phyloP scores from a whole-genome alignment of 2,888 invertebrate species.

The Perdita meconis region DNA sequence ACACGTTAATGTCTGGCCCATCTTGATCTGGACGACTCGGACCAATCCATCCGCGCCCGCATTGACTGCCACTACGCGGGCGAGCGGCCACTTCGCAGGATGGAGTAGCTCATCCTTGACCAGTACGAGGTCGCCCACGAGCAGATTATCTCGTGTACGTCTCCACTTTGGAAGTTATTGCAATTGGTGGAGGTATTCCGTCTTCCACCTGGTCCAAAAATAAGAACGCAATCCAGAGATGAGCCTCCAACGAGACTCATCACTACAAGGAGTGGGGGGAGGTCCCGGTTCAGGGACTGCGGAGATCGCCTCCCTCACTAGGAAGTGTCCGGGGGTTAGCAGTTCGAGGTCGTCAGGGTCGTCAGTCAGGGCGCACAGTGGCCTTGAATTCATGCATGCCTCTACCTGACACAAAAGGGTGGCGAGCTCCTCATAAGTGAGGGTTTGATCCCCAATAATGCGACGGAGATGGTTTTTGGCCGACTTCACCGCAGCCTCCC shows the following conservation, averaged over 20 bases:
- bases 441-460: neutral
- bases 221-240: neutral
- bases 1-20: too few species aligned
- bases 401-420: neutral
- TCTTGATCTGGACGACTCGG: too few species aligned
- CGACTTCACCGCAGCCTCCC: slow-evolving; percentile 5
- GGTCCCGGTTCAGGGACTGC: neutral
- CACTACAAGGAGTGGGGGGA: neutral
- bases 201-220: neutral
- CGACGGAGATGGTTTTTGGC: neutral
- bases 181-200: neutral
- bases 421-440: neutral
- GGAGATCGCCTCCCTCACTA: neutral
- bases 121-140: neutral
- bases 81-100: neutral
- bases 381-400: neutral
- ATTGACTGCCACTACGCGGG: neutral
- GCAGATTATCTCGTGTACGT: neutral
- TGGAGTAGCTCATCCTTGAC: neutral
- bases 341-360: neutral
- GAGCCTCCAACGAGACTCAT: neutral
- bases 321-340: neutral
- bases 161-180: neutral
- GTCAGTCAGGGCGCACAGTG: neutral
- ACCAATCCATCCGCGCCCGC: neutral